Evolutionary conservation across 1,140 invertebrate species (phyloP).

Genomic region (Drosophila rufa): DNA sequence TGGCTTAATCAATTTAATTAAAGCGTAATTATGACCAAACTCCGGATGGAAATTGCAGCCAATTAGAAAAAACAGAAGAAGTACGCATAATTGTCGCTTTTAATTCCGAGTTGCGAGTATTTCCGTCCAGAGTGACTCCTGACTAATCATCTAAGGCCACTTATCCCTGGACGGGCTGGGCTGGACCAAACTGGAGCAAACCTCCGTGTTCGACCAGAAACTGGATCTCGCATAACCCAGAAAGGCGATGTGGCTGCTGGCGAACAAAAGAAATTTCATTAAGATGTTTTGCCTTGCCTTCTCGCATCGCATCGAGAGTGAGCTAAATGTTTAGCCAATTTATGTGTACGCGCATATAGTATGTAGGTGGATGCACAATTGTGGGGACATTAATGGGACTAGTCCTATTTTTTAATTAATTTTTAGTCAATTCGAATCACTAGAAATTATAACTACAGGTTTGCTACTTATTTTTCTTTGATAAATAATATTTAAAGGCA

Average conservation of each 20-base stretch:
- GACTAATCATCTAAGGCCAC: background rate
- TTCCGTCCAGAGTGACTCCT: background rate
- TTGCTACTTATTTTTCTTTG: background rate
- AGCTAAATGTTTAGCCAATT: slow-evolving; percentile 58
- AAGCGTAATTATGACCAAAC: slow-evolving; percentile 1
- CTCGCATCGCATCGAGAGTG: slow-evolving; percentile 28
- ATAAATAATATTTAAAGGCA: background rate
- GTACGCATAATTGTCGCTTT: slow-evolving; percentile 3
- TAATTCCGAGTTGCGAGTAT: background rate
- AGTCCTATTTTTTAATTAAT: background rate
- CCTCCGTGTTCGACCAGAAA: background rate
- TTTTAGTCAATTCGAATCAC: background rate
- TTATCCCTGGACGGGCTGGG: background rate
- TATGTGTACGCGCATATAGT: slow-evolving; percentile 14
- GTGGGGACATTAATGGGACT: background rate
- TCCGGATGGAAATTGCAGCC: background rate
- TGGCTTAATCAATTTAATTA: background rate
- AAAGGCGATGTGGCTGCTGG: slow-evolving; percentile 16
- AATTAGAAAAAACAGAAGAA: background rate
- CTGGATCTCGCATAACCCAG: slow-evolving; percentile 19
- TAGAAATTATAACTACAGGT: background rate
- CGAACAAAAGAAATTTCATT: slow-evolving; percentile 56
- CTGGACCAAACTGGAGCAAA: slow-evolving; percentile 18
- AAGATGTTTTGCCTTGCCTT: slow-evolving; percentile 44
- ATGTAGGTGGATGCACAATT: slow-evolving; percentile 1